Conservation (phyloP, 2,888 invertebrate genomes). For the Noctuana brunneofusca region DNA sequence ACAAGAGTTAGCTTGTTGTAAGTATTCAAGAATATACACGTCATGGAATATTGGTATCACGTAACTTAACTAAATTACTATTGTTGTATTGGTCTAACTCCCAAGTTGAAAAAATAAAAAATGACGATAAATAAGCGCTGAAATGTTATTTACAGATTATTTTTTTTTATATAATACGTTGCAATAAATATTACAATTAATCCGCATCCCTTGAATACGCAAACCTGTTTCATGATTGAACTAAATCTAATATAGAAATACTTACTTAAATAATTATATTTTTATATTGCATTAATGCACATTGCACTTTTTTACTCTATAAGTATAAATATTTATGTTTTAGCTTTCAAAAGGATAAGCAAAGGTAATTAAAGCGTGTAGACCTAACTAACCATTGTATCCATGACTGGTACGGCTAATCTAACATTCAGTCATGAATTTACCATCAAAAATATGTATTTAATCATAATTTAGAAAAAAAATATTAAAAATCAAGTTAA, state of each 20-base stretch:
- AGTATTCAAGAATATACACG: no score
- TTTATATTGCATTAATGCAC: no score
- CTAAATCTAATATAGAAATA: no score
- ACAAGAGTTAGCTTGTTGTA: slow-evolving; percentile 82
- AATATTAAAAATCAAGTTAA: no score
- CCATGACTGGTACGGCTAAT: not conserved
- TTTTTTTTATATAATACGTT: not conserved
- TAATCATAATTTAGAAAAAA: no score
- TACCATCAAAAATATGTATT: slow-evolving; percentile 1
- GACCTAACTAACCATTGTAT: slow-evolving; percentile 2
- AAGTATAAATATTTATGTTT: slow-evolving; percentile 52
- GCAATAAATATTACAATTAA: not conserved
- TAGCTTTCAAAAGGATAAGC: slow-evolving; percentile 80
- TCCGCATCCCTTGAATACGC: not conserved
- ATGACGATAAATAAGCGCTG: no score
- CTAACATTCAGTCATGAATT: not conserved
- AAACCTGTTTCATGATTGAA: no score
- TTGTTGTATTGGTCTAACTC: no score
- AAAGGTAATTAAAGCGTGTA: slow-evolving; percentile 60
- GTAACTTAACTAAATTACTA: no score
- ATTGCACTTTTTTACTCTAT: not conserved
- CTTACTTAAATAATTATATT: no score
- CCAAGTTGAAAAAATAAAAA: no score
- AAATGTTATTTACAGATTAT: not conserved
- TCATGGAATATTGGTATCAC: no score